Conservation (phyloP, 2,888 invertebrate genomes). For the Pyrrhia umbra region DNA sequence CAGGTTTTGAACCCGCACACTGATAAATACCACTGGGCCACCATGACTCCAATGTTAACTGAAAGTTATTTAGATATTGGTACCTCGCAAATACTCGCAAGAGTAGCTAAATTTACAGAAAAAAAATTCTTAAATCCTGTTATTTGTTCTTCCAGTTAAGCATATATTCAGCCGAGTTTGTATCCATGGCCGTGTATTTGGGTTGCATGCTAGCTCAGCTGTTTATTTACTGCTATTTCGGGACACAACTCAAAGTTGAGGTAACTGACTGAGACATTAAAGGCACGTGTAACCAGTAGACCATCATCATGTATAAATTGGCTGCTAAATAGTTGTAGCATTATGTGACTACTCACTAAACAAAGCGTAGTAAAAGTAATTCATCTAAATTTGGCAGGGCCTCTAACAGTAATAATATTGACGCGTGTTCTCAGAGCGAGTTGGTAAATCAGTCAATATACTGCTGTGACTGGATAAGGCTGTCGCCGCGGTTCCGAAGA, state of each 20-base stretch:
- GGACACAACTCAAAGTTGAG: constrained; percentile 79
- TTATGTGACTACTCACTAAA: constrained; percentile 12
- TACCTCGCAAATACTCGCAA: no score
- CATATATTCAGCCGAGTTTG: constrained; percentile 77
- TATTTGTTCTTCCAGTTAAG: constrained; percentile 73
- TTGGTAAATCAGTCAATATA: constrained; percentile 77
- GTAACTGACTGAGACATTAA: constrained; percentile 63
- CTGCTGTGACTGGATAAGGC: constrained; percentile 72
- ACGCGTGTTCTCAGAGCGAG: constrained; percentile 73
- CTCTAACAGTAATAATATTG: constrained; percentile 4
- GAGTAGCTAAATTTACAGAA: no score
- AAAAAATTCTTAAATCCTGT: not conserved
- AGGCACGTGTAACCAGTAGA: constrained; percentile 17
- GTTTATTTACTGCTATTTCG: constrained; percentile 83
- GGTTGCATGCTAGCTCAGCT: constrained; percentile 81
- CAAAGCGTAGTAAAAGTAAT: constrained; percentile 33
- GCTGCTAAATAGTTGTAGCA: constrained; percentile 5
- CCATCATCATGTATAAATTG: constrained; percentile 18
- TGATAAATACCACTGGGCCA: no score
- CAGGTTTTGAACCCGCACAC: no score
- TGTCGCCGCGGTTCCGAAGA: constrained; percentile 77
- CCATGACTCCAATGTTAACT: no score
- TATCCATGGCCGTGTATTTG: constrained; percentile 78
- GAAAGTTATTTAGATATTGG: no score
- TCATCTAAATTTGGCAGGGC: constrained; percentile 37